These are phyloP conservation scores for Acanthurus tractus DNA, from an alignment of 2,797 vertebrate species.

Conservation along the genomic window DNA sequence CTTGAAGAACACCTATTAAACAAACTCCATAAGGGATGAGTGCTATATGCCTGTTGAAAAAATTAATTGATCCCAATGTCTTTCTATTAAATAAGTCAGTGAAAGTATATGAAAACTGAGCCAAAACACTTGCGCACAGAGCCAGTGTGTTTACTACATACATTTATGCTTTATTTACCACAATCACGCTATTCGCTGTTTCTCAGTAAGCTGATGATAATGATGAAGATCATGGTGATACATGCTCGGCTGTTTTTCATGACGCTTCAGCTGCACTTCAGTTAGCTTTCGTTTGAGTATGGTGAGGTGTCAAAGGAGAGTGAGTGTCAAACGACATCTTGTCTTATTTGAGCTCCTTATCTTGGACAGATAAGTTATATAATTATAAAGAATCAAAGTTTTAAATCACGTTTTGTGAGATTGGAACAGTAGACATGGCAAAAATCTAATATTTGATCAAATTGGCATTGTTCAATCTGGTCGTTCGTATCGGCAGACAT, in stretches of 20 bases:
- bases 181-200: slow-evolving; percentile 42
- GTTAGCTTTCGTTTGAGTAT: not conserved
- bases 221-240: too few species aligned
- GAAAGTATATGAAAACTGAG: slow-evolving; percentile 37
- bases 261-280: slow-evolving; percentile 22
- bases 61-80: too few species aligned
- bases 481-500: too few species aligned
- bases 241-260: slow-evolving; percentile 5
- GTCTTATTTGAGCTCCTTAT: not conserved
- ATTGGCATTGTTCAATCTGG: too few species aligned
- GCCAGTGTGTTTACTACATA: not conserved
- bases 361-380: not conserved
- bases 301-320: not conserved
- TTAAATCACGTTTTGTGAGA: not conserved
- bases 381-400: too few species aligned
- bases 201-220: slow-evolving; percentile 31
- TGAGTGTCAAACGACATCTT: not conserved
- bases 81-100: not conserved
- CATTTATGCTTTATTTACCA: not conserved
- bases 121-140: not conserved
- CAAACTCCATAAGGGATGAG: too few species aligned
- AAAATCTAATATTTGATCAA: not conserved
- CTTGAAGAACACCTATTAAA: too few species aligned
- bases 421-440: not conserved
- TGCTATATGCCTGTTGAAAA: too few species aligned